These are phyloP conservation scores for Sphaerophoria rueppellii DNA, from an alignment of 2,888 invertebrate genomes.

Conservation along the genomic window DNA sequence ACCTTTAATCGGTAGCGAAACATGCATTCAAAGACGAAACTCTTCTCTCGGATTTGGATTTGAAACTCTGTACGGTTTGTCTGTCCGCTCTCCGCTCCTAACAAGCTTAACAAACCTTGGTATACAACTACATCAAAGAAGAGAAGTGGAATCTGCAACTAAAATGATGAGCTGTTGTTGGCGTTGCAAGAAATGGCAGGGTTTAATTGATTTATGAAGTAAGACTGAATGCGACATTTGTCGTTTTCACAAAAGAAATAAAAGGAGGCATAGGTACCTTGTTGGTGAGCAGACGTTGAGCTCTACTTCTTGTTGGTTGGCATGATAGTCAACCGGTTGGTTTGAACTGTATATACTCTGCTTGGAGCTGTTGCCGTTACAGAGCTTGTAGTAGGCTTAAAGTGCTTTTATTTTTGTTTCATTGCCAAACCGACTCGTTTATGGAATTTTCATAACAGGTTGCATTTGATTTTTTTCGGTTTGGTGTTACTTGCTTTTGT, in stretches of 20 bases:
- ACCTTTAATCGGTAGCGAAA: constrained; percentile 72
- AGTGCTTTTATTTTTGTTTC: constrained; percentile 50
- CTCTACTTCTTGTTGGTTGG: constrained; percentile 4
- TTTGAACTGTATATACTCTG: constrained; percentile 66
- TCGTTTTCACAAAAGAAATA: constrained; percentile 63
- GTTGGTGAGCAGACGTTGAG: constrained; percentile 10
- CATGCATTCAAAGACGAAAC: constrained; percentile 61
- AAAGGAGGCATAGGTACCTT: constrained; percentile 37
- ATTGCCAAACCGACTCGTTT: constrained; percentile 69
- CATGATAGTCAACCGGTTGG: constrained; percentile 59
- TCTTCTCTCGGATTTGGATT: constrained; percentile 39
- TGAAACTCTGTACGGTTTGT: constrained; percentile 1
- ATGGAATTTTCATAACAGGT: constrained; percentile 74
- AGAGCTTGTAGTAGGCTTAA: constrained; percentile 33
- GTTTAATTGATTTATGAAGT: constrained; percentile 74
- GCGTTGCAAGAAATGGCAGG: constrained; percentile 70
- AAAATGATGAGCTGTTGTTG: constrained; percentile 65
- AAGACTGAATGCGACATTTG: constrained; percentile 71
- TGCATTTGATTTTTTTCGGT: constrained; percentile 56
- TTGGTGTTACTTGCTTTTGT: neutral
- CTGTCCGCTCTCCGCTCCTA: neutral
- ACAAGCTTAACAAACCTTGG: constrained; percentile 1
- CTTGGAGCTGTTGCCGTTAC: no score
- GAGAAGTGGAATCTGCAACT: constrained; percentile 50
- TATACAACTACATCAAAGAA: constrained; percentile 16